phyloP scores from a whole-genome alignment of 2,888 invertebrate species.

The Chloroclystis v-ata region DNA sequence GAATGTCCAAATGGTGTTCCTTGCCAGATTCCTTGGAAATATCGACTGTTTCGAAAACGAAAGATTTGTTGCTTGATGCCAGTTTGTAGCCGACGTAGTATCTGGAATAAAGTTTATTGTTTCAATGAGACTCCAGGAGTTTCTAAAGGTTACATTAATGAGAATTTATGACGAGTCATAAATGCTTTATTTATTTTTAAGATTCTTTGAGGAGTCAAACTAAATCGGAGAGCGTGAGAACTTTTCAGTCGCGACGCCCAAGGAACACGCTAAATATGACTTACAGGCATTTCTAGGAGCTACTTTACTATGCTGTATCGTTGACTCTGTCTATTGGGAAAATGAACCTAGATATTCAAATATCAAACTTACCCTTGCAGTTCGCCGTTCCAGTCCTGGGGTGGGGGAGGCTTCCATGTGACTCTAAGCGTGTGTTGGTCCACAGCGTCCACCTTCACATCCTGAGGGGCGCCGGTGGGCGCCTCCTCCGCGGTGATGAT shows the following conservation, averaged over 20 bases:
- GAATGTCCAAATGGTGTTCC: slow-evolving; percentile 90
- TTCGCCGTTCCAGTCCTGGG: slow-evolving; percentile 95
- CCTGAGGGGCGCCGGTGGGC: slow-evolving; percentile 89
- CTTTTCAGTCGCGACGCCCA: too few species aligned
- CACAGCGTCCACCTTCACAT: slow-evolving; percentile 89
- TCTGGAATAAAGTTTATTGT: slow-evolving; percentile 57
- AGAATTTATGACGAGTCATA: too few species aligned
- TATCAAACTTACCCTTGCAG: slow-evolving; percentile 80
- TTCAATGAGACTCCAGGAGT: not conserved
- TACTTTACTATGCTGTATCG: too few species aligned
- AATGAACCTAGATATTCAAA: too few species aligned
- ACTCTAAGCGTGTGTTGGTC: slow-evolving; percentile 92
- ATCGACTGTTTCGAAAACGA: slow-evolving; percentile 93
- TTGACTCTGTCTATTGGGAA: too few species aligned
- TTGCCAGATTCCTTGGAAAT: slow-evolving; percentile 94
- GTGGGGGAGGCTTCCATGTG: slow-evolving; percentile 93
- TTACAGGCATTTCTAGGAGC: too few species aligned
- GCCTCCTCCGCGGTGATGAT: slow-evolving; percentile 97
- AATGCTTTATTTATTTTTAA: too few species aligned
- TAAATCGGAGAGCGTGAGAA: too few species aligned
- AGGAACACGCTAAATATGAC: too few species aligned
- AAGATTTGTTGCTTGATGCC: slow-evolving; percentile 90
- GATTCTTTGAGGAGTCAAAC: too few species aligned
- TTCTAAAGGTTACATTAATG: too few species aligned
- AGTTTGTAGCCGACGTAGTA: slow-evolving; percentile 95